phyloP scores from a whole-genome alignment of 2,797 vertebrate species.

The Oceanodroma leucorhoa region DNA sequence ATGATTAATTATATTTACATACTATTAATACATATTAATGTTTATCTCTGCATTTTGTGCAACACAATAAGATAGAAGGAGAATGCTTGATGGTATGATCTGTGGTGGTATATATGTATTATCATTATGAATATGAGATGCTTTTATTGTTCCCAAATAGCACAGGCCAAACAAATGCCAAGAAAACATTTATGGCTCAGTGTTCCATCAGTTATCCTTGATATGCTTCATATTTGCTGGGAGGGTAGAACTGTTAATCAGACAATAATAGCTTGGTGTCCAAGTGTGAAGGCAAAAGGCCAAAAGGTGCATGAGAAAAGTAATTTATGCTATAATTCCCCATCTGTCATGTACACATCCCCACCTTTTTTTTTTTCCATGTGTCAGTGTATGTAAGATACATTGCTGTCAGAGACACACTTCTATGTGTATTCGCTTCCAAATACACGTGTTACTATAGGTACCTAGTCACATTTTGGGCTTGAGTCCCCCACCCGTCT shows the following conservation, averaged over 20 bases:
- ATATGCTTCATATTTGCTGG: conserved; percentile 1
- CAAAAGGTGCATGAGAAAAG: not conserved
- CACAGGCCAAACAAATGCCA: conserved; percentile 12
- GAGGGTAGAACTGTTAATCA: conserved; percentile 14
- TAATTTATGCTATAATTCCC: not conserved
- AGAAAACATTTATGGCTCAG: conserved; percentile 24
- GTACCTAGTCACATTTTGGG: not conserved
- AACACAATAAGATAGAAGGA: not conserved
- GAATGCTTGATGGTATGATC: conserved; percentile 5
- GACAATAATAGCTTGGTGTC: not conserved
- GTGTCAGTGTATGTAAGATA: not conserved
- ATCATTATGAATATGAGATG: conserved; percentile 38
- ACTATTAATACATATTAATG: conserved; percentile 25
- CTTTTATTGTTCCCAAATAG: conserved; percentile 49
- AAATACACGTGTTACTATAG: not conserved
- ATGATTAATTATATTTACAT: conserved; percentile 52
- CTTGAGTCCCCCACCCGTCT: not conserved
- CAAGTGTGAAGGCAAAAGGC: not conserved
- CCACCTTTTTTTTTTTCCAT: not conserved
- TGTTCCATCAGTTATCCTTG: conserved; percentile 35
- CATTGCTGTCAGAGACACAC: not conserved
- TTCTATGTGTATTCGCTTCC: not conserved
- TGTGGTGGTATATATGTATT: conserved; percentile 34
- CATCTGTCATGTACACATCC: not conserved
- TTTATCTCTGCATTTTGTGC: not conserved